Base-by-base conservation (phyloP, 2,888 invertebrate species). In the Ormyrus rosae region DNA sequence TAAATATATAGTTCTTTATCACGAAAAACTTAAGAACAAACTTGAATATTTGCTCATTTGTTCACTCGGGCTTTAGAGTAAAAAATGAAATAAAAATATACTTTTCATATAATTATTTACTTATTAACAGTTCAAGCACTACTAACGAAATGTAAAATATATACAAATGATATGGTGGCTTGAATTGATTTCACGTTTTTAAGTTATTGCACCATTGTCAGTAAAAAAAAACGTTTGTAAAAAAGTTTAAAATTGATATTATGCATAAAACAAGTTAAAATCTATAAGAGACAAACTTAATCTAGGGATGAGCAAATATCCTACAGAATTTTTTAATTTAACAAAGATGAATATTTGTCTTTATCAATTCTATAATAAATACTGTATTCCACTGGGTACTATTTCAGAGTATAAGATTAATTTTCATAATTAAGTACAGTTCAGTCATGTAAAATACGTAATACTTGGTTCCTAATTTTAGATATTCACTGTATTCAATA, bases 141-240 rank as follows among this genome's bases (percentile, higher is more conserved):
- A 51, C 34, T 55, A 78, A 77, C 8, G 70, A 48, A 78, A 70
- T 65, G 65, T 76, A 78, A 78, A 78, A 75, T 81, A 78, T 81
- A 68, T 81, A 81, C 81, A 81, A 78, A 78, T 77, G 64, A 81
- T 71, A 34, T 34, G 9, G 65, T 78, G 71, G 78, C 67, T 78
- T 78, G 55, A 72, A 81, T 50, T 56, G 58, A 81, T 61, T 70
- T 74, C 51, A 13, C 65, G 58, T 72, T 34, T 34, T 34, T 63
- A 81, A 69, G 61, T 71, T 74, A 81, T 81, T 81, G 81, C 81
- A 81, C 71, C 75, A 75, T 75, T 63, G 63, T 73, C 65, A 78
- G 74, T 81, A 81, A 81, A 81, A 71, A 34, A 75, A 81, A 71
- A 50, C n/a, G 34, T 51, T 61, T 50, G 13, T 72, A 75, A 76